Conservation (phyloP, 2,113 vertebrate species). For the Colius striatus region DNA sequence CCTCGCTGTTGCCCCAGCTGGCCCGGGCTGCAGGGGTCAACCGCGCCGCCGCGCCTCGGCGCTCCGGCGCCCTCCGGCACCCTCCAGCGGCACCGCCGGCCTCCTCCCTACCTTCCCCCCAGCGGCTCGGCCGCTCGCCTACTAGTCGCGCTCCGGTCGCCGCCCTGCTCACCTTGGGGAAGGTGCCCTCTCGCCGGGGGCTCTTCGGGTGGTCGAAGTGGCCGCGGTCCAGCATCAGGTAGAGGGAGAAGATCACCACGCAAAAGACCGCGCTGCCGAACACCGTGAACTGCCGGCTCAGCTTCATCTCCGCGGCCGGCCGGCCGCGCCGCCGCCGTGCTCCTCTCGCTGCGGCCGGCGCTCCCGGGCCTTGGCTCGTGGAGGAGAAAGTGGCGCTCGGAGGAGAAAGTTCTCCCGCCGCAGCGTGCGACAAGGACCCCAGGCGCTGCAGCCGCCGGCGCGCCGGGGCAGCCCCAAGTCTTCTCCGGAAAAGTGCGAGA, state of each 20-base stretch:
- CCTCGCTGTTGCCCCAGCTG: no score
- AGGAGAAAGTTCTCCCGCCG: neutral
- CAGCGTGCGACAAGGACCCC: neutral
- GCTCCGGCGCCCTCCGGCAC: neutral
- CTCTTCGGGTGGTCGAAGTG: constrained; percentile 80
- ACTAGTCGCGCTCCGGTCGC: neutral
- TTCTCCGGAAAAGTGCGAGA: neutral
- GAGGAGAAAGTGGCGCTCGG: no score
- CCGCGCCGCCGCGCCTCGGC: neutral
- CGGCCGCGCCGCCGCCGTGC: neutral
- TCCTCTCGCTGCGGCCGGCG: neutral
- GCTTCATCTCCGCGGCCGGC: constrained; percentile 76
- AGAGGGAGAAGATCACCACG: constrained; percentile 85
- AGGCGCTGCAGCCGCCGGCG: neutral
- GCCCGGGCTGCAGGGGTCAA: no score
- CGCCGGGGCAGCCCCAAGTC: neutral
- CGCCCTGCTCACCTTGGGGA: constrained; percentile 74
- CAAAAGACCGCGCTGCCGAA: constrained; percentile 87
- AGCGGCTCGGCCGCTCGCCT: neutral
- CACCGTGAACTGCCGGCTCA: constrained; percentile 85
- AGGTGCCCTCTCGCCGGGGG: constrained; percentile 72
- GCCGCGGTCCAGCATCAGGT: constrained; percentile 86
- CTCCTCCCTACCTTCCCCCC: neutral
- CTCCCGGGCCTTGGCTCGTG: neutral
- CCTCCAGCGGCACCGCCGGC: no score